Base-by-base conservation (phyloP, 2,797 vertebrate species). In the Malacoraja senta region DNA sequence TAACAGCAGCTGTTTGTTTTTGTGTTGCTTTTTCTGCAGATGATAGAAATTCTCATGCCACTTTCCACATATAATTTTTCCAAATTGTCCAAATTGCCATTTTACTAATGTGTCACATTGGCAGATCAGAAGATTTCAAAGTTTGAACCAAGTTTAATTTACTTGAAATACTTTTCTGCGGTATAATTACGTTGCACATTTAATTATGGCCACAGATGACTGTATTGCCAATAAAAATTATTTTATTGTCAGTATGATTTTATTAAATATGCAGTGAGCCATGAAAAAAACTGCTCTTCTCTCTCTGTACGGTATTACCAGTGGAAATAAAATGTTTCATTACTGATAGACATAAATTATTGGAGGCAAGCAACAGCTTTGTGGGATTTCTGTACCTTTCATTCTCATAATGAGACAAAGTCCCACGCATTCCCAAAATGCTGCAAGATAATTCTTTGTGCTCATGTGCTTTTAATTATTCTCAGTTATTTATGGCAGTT, bases 241-340 rank as follows among this genome's bases (percentile, higher is more conserved):
- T 74, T 74, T 72, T 29, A 76, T 74, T 76, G 90, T 24, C 8
- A 58, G 71, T 92, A 24, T 35, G 19, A 74, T 76, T n/a, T 44
- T 92, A n/a, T 92, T 92, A 74, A 92, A 92, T 92, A 92, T 92
- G 71, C 38, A 53, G 17, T 58, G 68, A 92, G 8, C 24, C 71
- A 74, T 53, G 53, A 76, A 53, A 38, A 71, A 92, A 92, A 12
- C 44, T 92, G 10, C 2, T 38, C 63, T 91, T 71, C 44, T 92
- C 71, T 13, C 38, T n/a, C 72, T 92, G 12, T 76, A 44, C 4
- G 17, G 12, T 92, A 35, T 44, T n/a, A 91, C 35, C 19, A 65
- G 88, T 38, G n/a, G 63, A 71, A 76, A 76, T 92, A 92, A 76
- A 76, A 74, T 74, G 71, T 74, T 92, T 71, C 21, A n/a, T 76